Percentiles rank a stretch among this genome's conserved stretches.
These are phyloP conservation scores for Mastomys natalensis DNA, from an alignment of 2,113 vertebrate genomes.

Conservation along the genomic window DNA sequence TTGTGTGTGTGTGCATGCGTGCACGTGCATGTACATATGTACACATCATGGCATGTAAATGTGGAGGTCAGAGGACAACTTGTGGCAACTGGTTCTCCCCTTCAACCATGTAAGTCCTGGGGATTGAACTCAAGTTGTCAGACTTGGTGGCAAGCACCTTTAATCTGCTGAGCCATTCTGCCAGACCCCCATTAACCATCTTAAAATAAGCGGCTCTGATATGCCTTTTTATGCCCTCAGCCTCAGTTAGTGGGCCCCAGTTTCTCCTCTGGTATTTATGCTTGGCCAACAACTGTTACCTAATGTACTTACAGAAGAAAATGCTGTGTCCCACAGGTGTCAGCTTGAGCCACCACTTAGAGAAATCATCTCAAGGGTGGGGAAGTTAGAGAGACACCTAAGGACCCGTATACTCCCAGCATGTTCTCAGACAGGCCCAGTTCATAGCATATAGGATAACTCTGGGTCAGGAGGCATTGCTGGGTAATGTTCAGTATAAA, in stretches of 20 bases:
- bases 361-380: not conserved
- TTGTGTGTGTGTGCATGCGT: no score
- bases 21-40: fast-evolving
- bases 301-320: not conserved
- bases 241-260: not conserved
- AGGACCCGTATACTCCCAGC: not conserved
- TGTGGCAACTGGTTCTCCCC: not conserved
- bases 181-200: not conserved
- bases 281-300: not conserved
- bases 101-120: not conserved
- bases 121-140: not conserved
- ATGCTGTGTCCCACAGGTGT: not conserved
- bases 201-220: not conserved
- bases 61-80: not conserved
- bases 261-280: not conserved
- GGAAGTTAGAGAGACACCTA: not conserved
- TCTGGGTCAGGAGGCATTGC: no score
- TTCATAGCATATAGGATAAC: fast-evolving
- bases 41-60: not conserved
- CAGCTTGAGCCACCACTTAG: not conserved
- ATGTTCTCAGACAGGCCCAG: no score
- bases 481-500: not conserved
- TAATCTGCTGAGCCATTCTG: not conserved
- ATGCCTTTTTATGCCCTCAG: not conserved
- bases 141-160: not conserved